These are phyloP conservation scores for Drosophila buzzatii DNA, from an alignment of 2,888 invertebrate genomes.

Conservation along the genomic window DNA sequence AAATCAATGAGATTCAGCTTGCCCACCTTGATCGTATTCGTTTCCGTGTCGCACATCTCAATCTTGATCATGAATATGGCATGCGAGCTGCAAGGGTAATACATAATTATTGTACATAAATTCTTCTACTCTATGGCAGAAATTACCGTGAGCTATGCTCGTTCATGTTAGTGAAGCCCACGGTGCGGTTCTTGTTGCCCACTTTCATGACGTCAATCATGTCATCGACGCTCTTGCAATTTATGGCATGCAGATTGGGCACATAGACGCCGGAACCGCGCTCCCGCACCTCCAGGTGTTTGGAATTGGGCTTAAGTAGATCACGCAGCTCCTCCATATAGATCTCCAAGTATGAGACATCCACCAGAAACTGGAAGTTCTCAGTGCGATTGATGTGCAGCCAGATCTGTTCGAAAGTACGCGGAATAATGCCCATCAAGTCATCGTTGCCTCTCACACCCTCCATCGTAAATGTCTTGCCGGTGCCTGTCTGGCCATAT, in stretches of 20 bases:
- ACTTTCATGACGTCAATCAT: constrained; percentile 97
- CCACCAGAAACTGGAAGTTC: constrained; percentile 97
- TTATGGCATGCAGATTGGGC: constrained; percentile 96
- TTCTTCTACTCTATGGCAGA: no score
- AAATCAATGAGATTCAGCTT: constrained; percentile 98
- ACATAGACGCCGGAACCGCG: constrained; percentile 95
- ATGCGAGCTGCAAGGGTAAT: constrained; percentile 89
- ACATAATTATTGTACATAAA: no score
- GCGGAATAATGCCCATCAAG: constrained; percentile 94
- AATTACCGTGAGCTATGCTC: constrained; percentile 93
- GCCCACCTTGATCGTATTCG: constrained; percentile 90
- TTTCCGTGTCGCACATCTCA: constrained; percentile 94
- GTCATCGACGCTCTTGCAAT: constrained; percentile 97
- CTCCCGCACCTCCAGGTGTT: constrained; percentile 88
- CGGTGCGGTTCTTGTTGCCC: constrained; percentile 97
- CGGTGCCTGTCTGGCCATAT: constrained; percentile 99
- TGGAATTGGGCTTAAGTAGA: constrained; percentile 88
- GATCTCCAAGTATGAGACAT: constrained; percentile 98
- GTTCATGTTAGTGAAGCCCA: constrained; percentile 99
- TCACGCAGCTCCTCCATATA: constrained; percentile 96
- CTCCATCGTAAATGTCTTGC: constrained; percentile 91
- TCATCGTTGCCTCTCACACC: constrained; percentile 89
- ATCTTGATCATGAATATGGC: constrained; percentile 99
- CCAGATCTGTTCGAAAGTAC: constrained; percentile 99
- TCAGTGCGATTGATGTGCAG: constrained; percentile 95